phyloP scores from a whole-genome alignment of 2,888 invertebrate species.

The Magallana nippona region DNA sequence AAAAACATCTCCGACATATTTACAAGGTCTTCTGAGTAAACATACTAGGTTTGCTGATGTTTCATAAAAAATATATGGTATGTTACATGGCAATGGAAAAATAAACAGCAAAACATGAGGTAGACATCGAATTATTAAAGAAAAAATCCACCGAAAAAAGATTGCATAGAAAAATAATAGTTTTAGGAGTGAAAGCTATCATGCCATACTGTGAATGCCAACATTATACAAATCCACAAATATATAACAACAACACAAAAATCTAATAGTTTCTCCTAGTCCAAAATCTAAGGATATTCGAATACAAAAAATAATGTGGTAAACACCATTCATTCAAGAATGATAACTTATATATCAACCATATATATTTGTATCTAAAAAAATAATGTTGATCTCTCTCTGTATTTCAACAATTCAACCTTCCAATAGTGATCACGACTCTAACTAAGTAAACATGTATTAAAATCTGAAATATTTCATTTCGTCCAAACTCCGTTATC shows the following conservation, averaged over 20 bases:
- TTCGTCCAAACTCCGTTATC: neutral
- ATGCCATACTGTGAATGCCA: neutral
- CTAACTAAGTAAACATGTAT: too few relatives aligned
- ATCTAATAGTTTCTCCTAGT: too few relatives aligned
- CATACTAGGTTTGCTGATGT: neutral
- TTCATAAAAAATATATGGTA: neutral
- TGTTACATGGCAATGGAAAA: constrained; percentile 17
- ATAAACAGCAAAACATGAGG: constrained; percentile 11
- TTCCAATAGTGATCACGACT: too few relatives aligned
- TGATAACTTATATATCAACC: too few relatives aligned
- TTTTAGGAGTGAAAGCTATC: neutral
- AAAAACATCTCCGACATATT: neutral
- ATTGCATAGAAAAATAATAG: neutral
- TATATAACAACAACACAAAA: neutral
- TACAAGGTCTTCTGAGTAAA: neutral
- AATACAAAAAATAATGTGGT: too few relatives aligned
- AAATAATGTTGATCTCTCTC: too few relatives aligned
- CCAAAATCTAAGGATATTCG: too few relatives aligned
- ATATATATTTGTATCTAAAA: too few relatives aligned
- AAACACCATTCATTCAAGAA: too few relatives aligned
- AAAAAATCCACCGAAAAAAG: neutral
- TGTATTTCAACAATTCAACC: too few relatives aligned
- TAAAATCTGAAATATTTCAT: neutral
- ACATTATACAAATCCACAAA: neutral
- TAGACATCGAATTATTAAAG: neutral